Evolutionary conservation across 2,888 invertebrate genomes (phyloP), one percentile per base, ranked within the genome.

Genomic region (Synanthedon tipuliformis): DNA sequence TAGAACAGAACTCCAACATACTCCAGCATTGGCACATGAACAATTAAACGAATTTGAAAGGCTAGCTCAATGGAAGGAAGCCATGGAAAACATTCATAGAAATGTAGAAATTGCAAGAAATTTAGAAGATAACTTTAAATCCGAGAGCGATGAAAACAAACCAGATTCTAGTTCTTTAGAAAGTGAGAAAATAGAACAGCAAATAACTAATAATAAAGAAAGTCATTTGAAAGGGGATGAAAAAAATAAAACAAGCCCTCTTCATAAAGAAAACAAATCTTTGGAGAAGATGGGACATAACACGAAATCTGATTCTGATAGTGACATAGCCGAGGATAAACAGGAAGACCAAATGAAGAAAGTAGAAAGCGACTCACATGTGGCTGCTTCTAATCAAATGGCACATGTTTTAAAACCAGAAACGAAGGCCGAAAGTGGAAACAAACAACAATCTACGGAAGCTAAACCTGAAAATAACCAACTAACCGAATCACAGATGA

Each of bases 21-120:
- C 1, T 23, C 23, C 23, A 23, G 4, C 23, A 4, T 23, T 5
- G 5, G 23, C 23, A 23, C 23, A 23, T 23, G 56, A 67, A 11
- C 62, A 63, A 15, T 69, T 71, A 57, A 63, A 71, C 1, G 76
- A 78, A 53, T 71, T 76, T 60, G 71, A 75, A 61, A 71, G 71
- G 61, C 64, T 78, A 61, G 69, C 73, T 18, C 73, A 79, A 58
- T 86, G 85, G 85, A 80, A 82, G 60, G 71, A 78, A 59, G 75
- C 78, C 7, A 68, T 77, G n/a, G 64, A 74, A 41, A 76, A 66
- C 49, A 78, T 78, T 16, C 71, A 79, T 48, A 75, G 67, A 56
- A 75, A 81, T 61, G 63, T 70, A 49, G 79, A 80, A 61, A 70
- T 77, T 15, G 78, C 68, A 0, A 75, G 57, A 63, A 82, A 78